phyloP scores from a whole-genome alignment of 1,140 invertebrate genomes.

The Coenobita brevimanus region DNA sequence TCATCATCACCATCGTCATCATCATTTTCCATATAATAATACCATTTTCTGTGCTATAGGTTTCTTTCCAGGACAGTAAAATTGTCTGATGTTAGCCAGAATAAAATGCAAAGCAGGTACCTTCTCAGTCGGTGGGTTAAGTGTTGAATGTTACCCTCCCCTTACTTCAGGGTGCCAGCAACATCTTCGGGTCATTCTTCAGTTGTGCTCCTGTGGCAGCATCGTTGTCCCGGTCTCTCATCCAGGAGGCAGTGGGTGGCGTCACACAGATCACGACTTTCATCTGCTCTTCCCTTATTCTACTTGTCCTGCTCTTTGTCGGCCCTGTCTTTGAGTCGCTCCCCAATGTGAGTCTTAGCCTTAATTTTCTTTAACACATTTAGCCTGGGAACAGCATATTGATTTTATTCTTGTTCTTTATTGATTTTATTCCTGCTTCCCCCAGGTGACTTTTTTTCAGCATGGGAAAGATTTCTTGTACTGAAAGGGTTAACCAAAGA shows the following conservation, averaged over 20 bases:
- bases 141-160: not conserved
- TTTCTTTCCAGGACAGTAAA: not conserved
- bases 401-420: not conserved
- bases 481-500: too few relatives aligned
- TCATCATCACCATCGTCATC: not conserved
- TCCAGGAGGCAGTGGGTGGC: conserved; percentile 69
- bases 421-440: not conserved
- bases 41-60: not conserved
- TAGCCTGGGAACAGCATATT: not conserved
- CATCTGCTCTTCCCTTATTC: conserved; percentile 44
- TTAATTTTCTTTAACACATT: not conserved
- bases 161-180: conserved; percentile 59
- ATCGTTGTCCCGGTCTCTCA: conserved; percentile 69
- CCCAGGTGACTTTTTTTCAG: too few relatives aligned
- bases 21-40: not conserved
- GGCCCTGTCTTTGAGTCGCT: conserved; percentile 64
- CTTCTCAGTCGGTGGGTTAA: not conserved
- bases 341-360: conserved; percentile 62
- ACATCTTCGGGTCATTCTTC: conserved; percentile 69
- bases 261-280: conserved; percentile 68
- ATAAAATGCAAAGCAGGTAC: not conserved
- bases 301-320: conserved; percentile 67
- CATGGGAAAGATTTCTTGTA: too few relatives aligned
- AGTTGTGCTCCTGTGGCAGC: conserved; percentile 69
- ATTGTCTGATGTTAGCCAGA: not conserved